Conservation (phyloP, 37 sponge, comb jelly and placozoan species). For the Haliclona indistincta region DNA sequence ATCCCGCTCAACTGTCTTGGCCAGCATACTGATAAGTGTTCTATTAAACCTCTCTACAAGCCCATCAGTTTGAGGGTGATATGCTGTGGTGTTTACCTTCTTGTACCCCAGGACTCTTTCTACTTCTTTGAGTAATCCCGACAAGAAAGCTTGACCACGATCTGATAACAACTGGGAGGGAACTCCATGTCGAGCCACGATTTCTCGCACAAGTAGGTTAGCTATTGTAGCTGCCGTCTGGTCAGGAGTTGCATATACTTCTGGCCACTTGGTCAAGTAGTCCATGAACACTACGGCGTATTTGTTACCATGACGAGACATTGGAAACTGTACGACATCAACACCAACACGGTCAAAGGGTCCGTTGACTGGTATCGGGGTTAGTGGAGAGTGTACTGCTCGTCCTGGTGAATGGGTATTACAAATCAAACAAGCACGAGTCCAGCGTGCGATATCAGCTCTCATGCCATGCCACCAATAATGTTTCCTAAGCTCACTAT, state of each 20-base stretch:
- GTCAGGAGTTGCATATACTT: conserved; percentile 32
- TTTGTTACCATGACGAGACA: conserved; percentile 30
- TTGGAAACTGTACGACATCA: conserved; percentile 43
- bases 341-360: conserved; percentile 62
- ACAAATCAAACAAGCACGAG: conserved; percentile 32
- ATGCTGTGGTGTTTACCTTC: conserved; percentile 56
- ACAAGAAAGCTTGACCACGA: conserved; percentile 24
- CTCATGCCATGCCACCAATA: conserved; percentile 62
- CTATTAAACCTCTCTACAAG: conserved; percentile 45
- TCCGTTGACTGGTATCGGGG: conserved; percentile 52
- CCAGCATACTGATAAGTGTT: conserved; percentile 23
- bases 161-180: conserved; percentile 33
- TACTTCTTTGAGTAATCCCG: conserved; percentile 14
- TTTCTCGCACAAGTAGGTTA: conserved; percentile 30
- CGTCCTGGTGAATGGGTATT: conserved; percentile 25
- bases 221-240: conserved; percentile 42
- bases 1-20: conserved; percentile 11
- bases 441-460: conserved; percentile 33
- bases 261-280: conserved; percentile 48
- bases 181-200: conserved; percentile 40
- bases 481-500: conserved; percentile 28
- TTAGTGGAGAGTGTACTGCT: conserved; percentile 18
- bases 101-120: conserved; percentile 23
- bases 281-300: conserved; percentile 65
- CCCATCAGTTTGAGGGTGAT: conserved; percentile 64